These are phyloP conservation scores for Sinocyclocheilus rhinocerous DNA, from an alignment of 2,113 vertebrate genomes.

Conservation along the genomic window DNA sequence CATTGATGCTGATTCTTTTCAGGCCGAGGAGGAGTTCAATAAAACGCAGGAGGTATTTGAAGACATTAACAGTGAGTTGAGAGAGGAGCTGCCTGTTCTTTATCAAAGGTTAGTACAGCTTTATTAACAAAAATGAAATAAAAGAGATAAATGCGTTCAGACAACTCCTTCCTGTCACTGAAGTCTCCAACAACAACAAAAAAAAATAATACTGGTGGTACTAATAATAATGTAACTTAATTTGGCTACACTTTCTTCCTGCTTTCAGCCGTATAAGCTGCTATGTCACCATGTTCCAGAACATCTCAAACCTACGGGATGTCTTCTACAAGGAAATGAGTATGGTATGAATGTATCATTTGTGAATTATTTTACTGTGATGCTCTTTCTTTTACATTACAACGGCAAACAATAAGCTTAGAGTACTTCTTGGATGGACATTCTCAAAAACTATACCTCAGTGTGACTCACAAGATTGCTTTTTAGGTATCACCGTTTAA, in stretches of 20 bases:
- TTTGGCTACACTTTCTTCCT: conserved; percentile 76
- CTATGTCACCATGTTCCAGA: conserved; percentile 56
- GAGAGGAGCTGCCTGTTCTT: conserved; percentile 88
- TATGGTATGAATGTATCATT: conserved; percentile 74
- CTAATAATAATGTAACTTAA: too few relatives aligned
- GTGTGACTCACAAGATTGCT: too few relatives aligned
- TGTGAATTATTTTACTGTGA: too few relatives aligned
- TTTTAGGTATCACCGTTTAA: too few relatives aligned
- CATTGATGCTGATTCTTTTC: conserved; percentile 5
- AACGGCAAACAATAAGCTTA: too few relatives aligned
- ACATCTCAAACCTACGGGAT: conserved; percentile 82
- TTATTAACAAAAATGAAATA: not conserved
- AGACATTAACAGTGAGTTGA: conserved; percentile 88
- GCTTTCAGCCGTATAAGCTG: conserved; percentile 64
- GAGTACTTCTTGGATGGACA: not conserved
- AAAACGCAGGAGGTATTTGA: conserved; percentile 92
- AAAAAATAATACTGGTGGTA: too few relatives aligned
- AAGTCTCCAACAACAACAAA: too few relatives aligned
- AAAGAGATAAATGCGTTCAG: not conserved
- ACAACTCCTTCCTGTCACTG: too few relatives aligned
- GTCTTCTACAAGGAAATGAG: conserved; percentile 95
- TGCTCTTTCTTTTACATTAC: too few relatives aligned
- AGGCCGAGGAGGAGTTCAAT: conserved; percentile 94
- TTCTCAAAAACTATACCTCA: too few relatives aligned
- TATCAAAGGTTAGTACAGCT: conserved; percentile 83